Evolutionary conservation across 2,797 vertebrate species (phyloP).

Genomic region (Tangara arthus): DNA sequence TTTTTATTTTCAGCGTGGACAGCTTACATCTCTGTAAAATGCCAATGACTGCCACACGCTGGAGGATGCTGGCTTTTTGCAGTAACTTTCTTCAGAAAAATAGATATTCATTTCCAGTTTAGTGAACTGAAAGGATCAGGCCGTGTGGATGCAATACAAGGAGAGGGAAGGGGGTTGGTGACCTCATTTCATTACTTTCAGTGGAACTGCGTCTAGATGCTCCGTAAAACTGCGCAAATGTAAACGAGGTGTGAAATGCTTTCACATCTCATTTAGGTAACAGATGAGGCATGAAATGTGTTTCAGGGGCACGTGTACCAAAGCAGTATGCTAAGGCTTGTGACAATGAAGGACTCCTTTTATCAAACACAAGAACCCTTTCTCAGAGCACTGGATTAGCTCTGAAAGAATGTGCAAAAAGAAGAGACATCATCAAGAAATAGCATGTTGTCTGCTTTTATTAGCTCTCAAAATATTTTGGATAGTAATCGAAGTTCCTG

Average conservation of each 20-base stretch:
- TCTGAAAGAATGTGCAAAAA: not conserved
- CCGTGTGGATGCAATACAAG: constrained; percentile 1
- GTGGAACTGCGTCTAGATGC: constrained; percentile 52
- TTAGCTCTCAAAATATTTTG: constrained; percentile 17
- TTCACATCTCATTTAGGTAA: constrained; percentile 80
- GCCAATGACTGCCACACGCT: fast-evolving
- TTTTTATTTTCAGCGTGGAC: not conserved
- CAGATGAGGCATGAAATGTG: constrained; percentile 78
- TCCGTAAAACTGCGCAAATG: constrained; percentile 70
- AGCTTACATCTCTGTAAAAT: not conserved
- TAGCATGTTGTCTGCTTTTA: not conserved
- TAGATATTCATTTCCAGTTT: constrained; percentile 32
- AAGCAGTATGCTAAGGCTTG: constrained; percentile 42
- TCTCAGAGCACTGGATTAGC: constrained; percentile 30
- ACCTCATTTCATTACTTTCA: constrained; percentile 70
- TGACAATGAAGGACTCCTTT: constrained; percentile 59
- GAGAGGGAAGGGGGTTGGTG: constrained; percentile 58
- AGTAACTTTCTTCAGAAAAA: not conserved
- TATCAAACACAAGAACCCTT: not conserved
- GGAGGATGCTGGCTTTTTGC: not conserved
- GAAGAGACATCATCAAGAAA: not conserved
- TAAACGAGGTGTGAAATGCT: constrained; percentile 78
- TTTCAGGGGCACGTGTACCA: constrained; percentile 65
- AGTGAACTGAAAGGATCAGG: constrained; percentile 21
- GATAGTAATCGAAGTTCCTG: not conserved